phyloP scores from a whole-genome alignment of 2,888 invertebrate genomes.

The Tetranychus piercei region DNA sequence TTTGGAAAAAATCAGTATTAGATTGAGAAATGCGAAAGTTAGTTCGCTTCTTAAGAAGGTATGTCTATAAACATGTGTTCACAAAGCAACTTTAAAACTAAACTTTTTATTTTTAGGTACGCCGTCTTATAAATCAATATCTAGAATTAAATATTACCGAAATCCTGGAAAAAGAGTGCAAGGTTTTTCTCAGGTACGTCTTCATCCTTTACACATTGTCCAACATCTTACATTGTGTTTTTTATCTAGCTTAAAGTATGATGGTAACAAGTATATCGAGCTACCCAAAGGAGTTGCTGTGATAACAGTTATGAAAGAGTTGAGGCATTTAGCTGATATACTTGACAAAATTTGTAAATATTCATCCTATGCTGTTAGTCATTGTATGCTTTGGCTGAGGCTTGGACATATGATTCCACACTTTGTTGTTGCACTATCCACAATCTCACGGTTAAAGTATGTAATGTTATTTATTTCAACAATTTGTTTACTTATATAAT shows the following conservation, averaged over 20 bases:
- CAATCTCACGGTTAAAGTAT: constrained; percentile 8
- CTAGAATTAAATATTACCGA: background rate
- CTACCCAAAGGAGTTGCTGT: background rate
- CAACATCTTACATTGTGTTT: background rate
- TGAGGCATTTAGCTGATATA: constrained; percentile 2
- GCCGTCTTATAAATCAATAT: background rate
- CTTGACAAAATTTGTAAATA: constrained; percentile 8
- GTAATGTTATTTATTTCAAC: background rate
- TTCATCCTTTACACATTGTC: background rate
- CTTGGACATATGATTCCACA: constrained; percentile 9
- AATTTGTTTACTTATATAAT: background rate
- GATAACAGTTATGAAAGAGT: background rate
- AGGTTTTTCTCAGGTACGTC: background rate
- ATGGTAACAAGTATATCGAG: background rate
- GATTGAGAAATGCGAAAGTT: background rate
- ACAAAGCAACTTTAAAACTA: background rate
- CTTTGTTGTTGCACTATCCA: constrained; percentile 2
- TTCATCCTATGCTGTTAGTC: constrained; percentile 9
- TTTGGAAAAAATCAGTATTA: constrained; percentile 1
- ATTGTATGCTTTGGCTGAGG: constrained; percentile 7
- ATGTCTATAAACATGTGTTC: background rate
- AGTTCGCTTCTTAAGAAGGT: constrained; percentile 3
- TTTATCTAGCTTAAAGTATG: background rate
- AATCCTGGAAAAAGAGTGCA: background rate
- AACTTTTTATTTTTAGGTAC: background rate